A percentile compares a stretch with the other conserved stretches of the same genome.
Conservation (phyloP, 1,140 invertebrate genomes). For the Eubasilissa regina region DNA sequence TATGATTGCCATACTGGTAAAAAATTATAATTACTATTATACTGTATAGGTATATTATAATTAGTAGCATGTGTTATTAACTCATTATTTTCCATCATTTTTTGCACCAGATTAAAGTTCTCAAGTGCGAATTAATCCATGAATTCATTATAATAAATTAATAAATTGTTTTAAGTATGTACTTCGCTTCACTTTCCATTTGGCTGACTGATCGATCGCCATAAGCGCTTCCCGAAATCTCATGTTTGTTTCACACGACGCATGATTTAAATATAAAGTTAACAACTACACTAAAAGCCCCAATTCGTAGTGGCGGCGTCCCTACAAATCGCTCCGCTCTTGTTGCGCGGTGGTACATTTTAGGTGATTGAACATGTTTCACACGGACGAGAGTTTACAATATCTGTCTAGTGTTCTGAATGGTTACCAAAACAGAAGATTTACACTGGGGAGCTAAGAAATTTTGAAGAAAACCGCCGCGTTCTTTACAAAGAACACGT, state of each 20-base stretch:
- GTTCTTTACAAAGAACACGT: constrained; percentile 57
- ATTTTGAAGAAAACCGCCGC: constrained; percentile 48
- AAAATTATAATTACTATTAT: no score
- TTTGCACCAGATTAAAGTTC: not conserved
- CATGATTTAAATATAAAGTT: constrained; percentile 8
- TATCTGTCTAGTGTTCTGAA: constrained; percentile 45
- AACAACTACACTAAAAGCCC: constrained; percentile 3
- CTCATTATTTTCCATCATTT: no score
- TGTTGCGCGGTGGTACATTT: not conserved
- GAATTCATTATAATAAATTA: no score
- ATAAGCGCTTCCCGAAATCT: constrained; percentile 20
- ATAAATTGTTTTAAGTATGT: not conserved
- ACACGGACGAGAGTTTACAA: constrained; percentile 23
- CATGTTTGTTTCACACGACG: constrained; percentile 8
- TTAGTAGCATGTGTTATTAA: no score
- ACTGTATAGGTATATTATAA: no score
- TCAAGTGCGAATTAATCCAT: no score
- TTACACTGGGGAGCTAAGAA: constrained; percentile 40
- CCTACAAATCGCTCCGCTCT: not conserved
- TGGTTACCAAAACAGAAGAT: constrained; percentile 31
- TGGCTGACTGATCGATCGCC: constrained; percentile 12
- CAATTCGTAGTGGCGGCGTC: not conserved
- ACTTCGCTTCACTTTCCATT: constrained; percentile 5
- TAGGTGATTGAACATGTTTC: not conserved
- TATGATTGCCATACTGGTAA: no score